Evolutionary conservation across 2,797 vertebrate species (phyloP), one percentile per base, ranked within the genome.

Genomic region (Heliangelus exortis): DNA sequence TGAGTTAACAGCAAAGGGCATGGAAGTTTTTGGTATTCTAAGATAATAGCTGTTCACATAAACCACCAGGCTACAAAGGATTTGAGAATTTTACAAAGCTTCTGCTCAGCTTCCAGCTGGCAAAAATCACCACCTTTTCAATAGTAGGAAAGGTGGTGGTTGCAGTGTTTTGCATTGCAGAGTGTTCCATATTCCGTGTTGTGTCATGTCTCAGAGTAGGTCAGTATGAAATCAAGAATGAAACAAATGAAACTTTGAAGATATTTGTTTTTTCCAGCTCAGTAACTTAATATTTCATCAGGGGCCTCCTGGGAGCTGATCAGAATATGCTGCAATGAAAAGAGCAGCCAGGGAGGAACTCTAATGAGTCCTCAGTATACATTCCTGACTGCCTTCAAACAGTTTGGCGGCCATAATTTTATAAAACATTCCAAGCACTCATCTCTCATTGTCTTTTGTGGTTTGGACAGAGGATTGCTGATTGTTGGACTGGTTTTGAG

Each of bases 391-490:
- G 92, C 87, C 89, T 95, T 97, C 95, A 91, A 92, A 92, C 90
- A 86, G 47, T 90, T 81, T 97, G 91, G 85, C 55, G 33, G 95
- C 63, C 63, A 54, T 69, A 89, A 84, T 74, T 93, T 95, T 85
- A 92, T 50, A 45, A 92, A 96, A 81, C 89, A 90, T 97, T 97
- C 94, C 94, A 96, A 87, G 85, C 80, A 89, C 54, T 82, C 88
- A 81, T 97, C 87, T 94, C 95, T 96, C 93, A 95, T 97, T 95
- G 93, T 96, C 76, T 95, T 96, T 95, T 95, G 96, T 91, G 95
- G 94, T 97, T 97, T 97, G 84, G 95, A 92, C 2, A 0, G 77
- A 88, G 75, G 28, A 65, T 68, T 92, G 80, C 94, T 95, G 92
- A 93, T 93, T 93, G 83, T 94, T 96, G 87, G 94, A 96, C 66